Evolutionary conservation across 92 coral and sea anemone species (phyloP), one percentile per base, ranked within the genome.

Genomic region (Pocillopora grandis): DNA sequence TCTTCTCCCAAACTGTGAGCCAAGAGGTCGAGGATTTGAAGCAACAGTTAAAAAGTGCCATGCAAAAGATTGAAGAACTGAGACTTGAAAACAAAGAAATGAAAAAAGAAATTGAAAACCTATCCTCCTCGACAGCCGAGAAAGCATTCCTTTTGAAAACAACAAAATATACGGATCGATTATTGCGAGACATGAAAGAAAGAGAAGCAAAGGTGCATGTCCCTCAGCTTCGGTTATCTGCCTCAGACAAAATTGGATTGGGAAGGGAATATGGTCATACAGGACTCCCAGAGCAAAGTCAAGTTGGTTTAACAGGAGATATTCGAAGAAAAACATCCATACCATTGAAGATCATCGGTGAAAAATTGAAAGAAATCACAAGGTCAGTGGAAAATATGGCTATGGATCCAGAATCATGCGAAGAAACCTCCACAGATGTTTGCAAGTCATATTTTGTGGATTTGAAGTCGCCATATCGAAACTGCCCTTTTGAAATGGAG

Each of bases 31-130:
- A 66, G 58, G 75, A 85, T 48, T 72, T 93, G 35, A 90, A 80
- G 62, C 87, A 89, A 21, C 91, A 93, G 67, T 80, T 93, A 18
- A 81, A 84, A 69, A 91, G 63, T 60, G 92, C 94, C 31, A 71
- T 93, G 82, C 71, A 68, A 20, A 89, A 93, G 75, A 88, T 93
- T 58, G 94, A 91, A 82, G 83, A 76, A 17, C 76, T 93, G 35
- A 88, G 90, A 82, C 72, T 73, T 12, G 97, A 93, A 86, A 93
- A 91, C 80, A 80, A 72, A 19, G 93, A 91, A 59, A 89, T 93
- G 91, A 93, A 91, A 70, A 83, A 80, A 35, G 89, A 91, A 68
- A 82, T 93, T 66, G 60, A 58, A 70, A 88, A 81, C 17, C 85
- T 93, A 15, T 82, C 92, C 12, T 21, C 83, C 21, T 85, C 94